A percentile compares a stretch with the other conserved stretches of the same genome.
phyloP scores from a whole-genome alignment of 2,113 vertebrate species.

The Ifrita kowaldi region DNA sequence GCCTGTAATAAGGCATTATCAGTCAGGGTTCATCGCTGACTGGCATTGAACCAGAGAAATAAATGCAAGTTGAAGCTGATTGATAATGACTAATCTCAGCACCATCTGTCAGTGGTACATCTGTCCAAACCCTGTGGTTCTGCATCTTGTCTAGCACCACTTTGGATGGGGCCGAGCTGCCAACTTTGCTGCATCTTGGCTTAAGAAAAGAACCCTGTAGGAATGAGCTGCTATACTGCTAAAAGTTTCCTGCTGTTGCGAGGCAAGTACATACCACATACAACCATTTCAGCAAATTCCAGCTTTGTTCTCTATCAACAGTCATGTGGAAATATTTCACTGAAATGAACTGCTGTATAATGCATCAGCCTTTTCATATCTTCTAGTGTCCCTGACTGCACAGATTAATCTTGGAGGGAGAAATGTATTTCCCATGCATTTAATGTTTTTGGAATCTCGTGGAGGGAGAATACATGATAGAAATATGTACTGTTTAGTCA shows the following conservation, averaged over 20 bases:
- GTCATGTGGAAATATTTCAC: constrained; percentile 9
- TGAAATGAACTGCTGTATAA: background rate
- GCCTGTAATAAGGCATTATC: background rate
- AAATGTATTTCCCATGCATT: background rate
- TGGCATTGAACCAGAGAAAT: constrained; percentile 17
- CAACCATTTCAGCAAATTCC: background rate
- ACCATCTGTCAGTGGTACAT: constrained; percentile 46
- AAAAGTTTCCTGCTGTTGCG: constrained; percentile 29
- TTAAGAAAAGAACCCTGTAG: constrained; percentile 11
- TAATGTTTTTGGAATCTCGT: background rate
- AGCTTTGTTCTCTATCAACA: constrained; percentile 17
- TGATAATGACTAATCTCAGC: constrained; percentile 48
- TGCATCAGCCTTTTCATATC: constrained; percentile 5
- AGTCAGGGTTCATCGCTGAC: background rate
- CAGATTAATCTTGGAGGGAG: constrained; percentile 17
- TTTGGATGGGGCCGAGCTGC: background rate
- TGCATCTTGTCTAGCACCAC: constrained; percentile 46
- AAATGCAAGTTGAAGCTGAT: constrained; percentile 30
- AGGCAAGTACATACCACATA: background rate
- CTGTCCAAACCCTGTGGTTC: constrained; percentile 47
- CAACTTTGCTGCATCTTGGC: constrained; percentile 23
- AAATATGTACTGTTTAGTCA: background rate
- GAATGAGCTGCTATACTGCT: background rate
- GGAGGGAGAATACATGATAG: background rate
- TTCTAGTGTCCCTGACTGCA: background rate